Conservation (phyloP, 2,113 vertebrate genomes). For the Heptranchias perlo region DNA sequence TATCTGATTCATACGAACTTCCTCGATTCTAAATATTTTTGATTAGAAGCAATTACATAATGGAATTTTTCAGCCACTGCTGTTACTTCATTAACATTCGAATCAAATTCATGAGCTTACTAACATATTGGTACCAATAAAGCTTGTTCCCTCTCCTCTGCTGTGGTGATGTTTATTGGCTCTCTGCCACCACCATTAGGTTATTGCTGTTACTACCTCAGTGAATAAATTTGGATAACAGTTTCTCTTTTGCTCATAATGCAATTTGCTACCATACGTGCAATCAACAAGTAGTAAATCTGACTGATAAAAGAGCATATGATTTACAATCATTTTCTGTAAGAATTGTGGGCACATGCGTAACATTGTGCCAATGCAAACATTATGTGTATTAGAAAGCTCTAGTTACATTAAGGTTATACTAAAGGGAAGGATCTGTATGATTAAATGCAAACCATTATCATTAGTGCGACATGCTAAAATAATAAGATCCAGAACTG, state of each 20-base stretch:
- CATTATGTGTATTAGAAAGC: neutral
- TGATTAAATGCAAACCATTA: neutral
- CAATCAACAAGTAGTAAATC: conserved; percentile 3
- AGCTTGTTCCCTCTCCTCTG: neutral
- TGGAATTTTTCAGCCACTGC: neutral
- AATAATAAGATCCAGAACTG: neutral
- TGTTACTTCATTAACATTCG: neutral
- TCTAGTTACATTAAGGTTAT: neutral
- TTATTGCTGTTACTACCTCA: neutral
- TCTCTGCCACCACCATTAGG: conserved; percentile 40
- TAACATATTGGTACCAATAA: neutral
- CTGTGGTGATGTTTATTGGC: neutral
- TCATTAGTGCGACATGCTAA: neutral
- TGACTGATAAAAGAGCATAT: neutral
- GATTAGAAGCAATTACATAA: neutral
- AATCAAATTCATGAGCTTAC: neutral
- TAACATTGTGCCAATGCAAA: neutral
- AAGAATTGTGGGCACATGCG: neutral
- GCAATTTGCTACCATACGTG: conserved; percentile 1
- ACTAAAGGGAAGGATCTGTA: neutral
- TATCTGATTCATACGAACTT: neutral
- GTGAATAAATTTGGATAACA: neutral
- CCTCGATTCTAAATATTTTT: neutral
- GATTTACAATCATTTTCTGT: neutral
- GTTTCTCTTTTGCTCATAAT: neutral